Evolutionary conservation across 2,888 invertebrate species (phyloP), one percentile per base, ranked within the genome.

Genomic region (Prenolepis imparis): DNA sequence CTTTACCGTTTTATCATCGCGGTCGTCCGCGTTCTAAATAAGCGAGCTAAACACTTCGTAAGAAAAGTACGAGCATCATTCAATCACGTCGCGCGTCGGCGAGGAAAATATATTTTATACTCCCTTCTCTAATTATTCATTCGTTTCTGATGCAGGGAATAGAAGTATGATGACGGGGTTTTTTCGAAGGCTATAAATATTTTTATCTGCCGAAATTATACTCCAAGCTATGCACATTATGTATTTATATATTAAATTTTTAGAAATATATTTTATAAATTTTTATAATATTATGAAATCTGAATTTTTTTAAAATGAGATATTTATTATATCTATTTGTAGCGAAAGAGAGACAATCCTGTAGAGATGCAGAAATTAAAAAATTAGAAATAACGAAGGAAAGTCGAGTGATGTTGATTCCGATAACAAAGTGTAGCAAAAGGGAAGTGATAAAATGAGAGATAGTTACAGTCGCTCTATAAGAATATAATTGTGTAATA

Each of bases 51-150:
- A 78, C 36, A 44, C 5, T 68, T 21, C 41, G 68, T 41, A 32
- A 21, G 44, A 39, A 67, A 78, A 78, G 32, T 44, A 68, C 36
- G 68, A 78, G 78, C 39, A 41, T 39, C 36, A 24, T 36, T 78
- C 78, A 68, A 78, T 78, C 70, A 70, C 78, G 59, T 59, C 32
- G 36, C 32, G 28, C 21, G 61, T 52, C 39, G 41, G 63, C 48
- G 75, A 63, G 41, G 41, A 75, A 74, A 74, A 81, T 75, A 77
- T 78, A 78, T 78, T 70, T 78, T 70, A 32, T 28, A 32, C 59
- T 36, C 44, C 59, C 59, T 59, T 9, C 36, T 8, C 36, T 70
- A 44, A 78, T 78, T 78, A 78, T 78, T 78, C 70, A 68, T 70
- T 36, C 44, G 44, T 78, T 68, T 52, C n/a, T 70, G 36, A 61